Percentiles rank a stretch among this genome's conserved stretches.
Conservation (phyloP, 2,113 vertebrate genomes). For the Laticauda laticaudata region DNA sequence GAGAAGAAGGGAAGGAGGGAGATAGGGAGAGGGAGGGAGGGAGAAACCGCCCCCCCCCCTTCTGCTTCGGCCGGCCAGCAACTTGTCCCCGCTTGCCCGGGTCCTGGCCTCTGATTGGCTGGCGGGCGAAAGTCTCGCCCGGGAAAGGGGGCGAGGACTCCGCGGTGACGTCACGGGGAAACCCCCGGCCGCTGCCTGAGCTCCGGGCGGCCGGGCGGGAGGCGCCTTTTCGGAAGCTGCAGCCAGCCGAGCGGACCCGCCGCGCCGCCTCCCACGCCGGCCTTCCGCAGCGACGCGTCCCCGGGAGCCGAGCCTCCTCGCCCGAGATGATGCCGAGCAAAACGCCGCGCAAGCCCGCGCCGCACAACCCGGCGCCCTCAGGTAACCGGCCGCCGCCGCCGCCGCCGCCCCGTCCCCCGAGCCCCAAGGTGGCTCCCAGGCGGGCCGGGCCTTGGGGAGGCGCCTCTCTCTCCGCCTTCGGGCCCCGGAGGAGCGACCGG, state of each 20-base stretch:
- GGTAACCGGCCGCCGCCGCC: background rate
- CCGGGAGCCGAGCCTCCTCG: background rate
- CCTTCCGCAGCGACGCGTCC: background rate
- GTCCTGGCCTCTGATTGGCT: background rate
- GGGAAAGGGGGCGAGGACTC: background rate
- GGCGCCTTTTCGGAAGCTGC: background rate
- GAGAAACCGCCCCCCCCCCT: background rate
- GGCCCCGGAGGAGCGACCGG: too few species aligned
- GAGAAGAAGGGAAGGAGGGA: too few species aligned
- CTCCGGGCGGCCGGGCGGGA: background rate
- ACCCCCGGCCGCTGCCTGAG: background rate
- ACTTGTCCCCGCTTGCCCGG: slow-evolving; percentile 1
- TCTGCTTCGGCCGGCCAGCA: background rate
- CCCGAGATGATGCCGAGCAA: slow-evolving; percentile 50
- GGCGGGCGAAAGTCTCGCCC: background rate
- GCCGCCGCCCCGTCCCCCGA: too few species aligned
- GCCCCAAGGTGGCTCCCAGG: background rate
- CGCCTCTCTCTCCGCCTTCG: background rate
- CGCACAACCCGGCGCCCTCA: background rate
- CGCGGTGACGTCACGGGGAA: slow-evolving; percentile 44
- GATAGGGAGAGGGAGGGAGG: fast-evolving
- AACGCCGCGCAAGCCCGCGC: slow-evolving; percentile 36
- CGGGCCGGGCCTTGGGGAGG: background rate
- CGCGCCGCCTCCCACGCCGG: background rate
- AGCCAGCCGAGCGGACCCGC: background rate